Evolutionary conservation across 2,113 vertebrate species (phyloP), one percentile per base, ranked within the genome.

Genomic region (Caloenas nicobarica): DNA sequence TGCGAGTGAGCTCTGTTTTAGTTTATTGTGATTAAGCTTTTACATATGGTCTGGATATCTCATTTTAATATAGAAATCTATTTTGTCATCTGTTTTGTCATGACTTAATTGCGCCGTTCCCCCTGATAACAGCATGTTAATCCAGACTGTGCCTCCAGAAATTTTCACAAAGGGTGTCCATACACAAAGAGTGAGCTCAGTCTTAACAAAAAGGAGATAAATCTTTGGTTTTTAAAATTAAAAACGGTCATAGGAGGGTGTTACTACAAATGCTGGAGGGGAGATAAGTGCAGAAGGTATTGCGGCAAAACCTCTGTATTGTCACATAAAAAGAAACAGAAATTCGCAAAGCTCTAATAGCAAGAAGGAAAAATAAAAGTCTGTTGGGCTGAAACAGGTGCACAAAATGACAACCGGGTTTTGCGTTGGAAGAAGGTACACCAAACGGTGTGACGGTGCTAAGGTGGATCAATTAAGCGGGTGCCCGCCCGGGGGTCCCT

Each of bases 361-460:
- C 19, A 51, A 31, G 21, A 42, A 29, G 42, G 72, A 8, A 11
- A 18, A 36, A 24, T 33, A 23, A 17, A 28, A 62, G 16, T 5
- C 15, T 19, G 38, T 25, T 24, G 25, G 25, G 18, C 46, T 73
- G 68, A 40, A 46, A 31, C 10, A 16, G 31, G 17, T 24, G 16
- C 44, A 18, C 23, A 51, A 46, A 53, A 13, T 5, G 15, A 8
- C 65, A 51, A 50, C 24, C 25, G 11, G 16, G 71, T 26, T 34
- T 46, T 54, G n/a, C 40, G 40, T 38, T 21, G 29, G 40, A 22
- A 42, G 71, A 40, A 62, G n/a, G 56, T 31, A 12, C 8, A 10
- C 40, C 7, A 22, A 23, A 13, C 21, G 24, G 3, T 2, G 2
- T 17, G 33, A 13, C 5, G 1, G 28, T 18, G 48, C 48, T 25